Evolutionary conservation across 1,140 invertebrate genomes (phyloP).

Genomic region (Drosophila simulans): DNA sequence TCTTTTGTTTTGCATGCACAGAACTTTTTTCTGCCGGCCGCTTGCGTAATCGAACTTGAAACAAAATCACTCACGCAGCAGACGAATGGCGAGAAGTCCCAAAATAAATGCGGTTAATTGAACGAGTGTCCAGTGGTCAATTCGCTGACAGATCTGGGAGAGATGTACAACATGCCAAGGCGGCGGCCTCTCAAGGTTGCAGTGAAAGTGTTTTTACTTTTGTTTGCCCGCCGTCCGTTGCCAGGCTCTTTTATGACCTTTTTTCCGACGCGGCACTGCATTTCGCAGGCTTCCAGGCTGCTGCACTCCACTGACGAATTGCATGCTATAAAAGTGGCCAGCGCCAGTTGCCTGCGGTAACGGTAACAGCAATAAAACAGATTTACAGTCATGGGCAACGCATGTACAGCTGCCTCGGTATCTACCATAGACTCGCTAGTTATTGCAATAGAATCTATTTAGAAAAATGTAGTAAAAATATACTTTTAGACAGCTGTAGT

Average conservation of each 20-base stretch:
- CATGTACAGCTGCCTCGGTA: neutral
- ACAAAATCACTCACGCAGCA: conserved; percentile 49
- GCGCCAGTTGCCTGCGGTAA: conserved; percentile 44
- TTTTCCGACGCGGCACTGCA: conserved; percentile 41
- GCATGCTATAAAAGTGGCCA: conserved; percentile 69
- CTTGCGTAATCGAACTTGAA: conserved; percentile 75
- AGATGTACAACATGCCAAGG: conserved; percentile 29
- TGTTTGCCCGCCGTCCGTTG: conserved; percentile 49
- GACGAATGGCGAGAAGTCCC: neutral
- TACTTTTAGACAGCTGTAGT: too few species aligned
- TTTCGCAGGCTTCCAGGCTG: conserved; percentile 70
- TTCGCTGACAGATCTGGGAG: conserved; percentile 24
- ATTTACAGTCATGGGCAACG: neutral
- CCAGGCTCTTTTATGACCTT: conserved; percentile 56
- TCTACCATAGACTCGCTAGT: too few species aligned
- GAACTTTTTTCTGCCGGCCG: conserved; percentile 47
- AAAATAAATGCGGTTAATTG: conserved; percentile 75
- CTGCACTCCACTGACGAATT: conserved; percentile 69
- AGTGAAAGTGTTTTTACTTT: conserved; percentile 82
- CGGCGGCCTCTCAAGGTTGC: conserved; percentile 69
- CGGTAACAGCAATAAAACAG: conserved; percentile 41
- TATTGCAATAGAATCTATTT: neutral
- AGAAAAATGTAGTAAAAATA: neutral
- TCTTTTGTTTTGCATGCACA: conserved; percentile 61
- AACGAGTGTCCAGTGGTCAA: conserved; percentile 23